Percentiles rank a stretch among this genome's conserved stretches.
phyloP scores from a whole-genome alignment of 2,797 vertebrate species.

The Tapera naevia region DNA sequence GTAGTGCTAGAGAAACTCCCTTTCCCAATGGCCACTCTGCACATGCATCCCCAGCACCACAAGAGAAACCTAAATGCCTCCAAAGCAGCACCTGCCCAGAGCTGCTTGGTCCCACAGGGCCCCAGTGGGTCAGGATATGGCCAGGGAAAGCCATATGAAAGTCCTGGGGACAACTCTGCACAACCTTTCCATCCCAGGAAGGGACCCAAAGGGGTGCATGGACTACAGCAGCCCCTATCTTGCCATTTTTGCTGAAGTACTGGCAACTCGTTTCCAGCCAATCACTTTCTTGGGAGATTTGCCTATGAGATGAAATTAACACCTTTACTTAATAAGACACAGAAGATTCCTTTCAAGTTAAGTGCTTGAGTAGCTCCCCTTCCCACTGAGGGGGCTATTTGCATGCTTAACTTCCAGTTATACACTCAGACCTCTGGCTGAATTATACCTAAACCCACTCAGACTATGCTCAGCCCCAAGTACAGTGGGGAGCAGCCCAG shows the following conservation, averaged over 20 bases:
- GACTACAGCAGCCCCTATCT: neutral
- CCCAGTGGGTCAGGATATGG: fast-evolving
- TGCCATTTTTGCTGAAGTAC: neutral
- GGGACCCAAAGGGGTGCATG: neutral
- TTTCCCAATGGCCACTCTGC: neutral
- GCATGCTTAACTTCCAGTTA: neutral
- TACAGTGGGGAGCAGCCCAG: neutral
- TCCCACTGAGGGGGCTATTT: neutral
- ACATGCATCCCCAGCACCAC: fast-evolving
- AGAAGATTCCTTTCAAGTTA: neutral
- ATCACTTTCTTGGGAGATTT: neutral
- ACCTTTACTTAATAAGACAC: neutral
- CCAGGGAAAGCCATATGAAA: neutral
- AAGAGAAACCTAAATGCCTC: neutral
- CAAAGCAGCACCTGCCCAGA: neutral
- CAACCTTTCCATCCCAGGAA: neutral
- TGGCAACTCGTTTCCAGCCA: neutral
- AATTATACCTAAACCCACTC: neutral
- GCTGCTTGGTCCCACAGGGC: fast-evolving
- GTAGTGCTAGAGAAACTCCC: neutral
- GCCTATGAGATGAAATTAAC: neutral
- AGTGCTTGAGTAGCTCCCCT: neutral
- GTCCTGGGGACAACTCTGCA: neutral
- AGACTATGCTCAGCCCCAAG: neutral
- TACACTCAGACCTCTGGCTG: neutral